Evolutionary conservation across 2,113 vertebrate genomes (phyloP), one percentile per base, ranked within the genome.

Genomic region (Platysternon megacephalum): DNA sequence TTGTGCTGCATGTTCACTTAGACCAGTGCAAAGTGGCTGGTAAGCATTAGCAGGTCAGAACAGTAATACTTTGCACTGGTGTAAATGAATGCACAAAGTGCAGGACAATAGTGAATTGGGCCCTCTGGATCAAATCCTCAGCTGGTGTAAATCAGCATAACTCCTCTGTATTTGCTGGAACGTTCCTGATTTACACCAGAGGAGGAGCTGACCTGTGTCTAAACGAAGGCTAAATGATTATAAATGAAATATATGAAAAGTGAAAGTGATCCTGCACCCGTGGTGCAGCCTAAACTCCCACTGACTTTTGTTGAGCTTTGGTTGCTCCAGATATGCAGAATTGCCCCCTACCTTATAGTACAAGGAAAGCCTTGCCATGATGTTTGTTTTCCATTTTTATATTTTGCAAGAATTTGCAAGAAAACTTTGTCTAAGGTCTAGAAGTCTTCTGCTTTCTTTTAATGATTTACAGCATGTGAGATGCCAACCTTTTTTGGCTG

Each of bases 401-500:
- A n/a, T 16, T 68, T 68, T 35, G 16, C 35, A 83, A 78, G 22
- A 0, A 2, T 81, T 2, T 1, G 4, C 58, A 52, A 87, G 90
- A 28, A 86, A 91, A 92, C n/a, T 5, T 83, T 92, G 58, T 93
- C 79, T 13, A 2, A 46, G 42, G 58, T 55, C 80, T 88, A 53
- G 56, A 91, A 65, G 19, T 13, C 32, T 93, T 96, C 55, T 87
- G 16, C 55, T 92, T 97, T 95, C 79, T 76, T 79, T 87, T 53
- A 90, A 9, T 46, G 26, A 42, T 52, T 94, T 8, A 39, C 81
- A 74, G 81, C 49, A 88, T 28, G 65, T 91, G 51, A 48, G 82
- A 87, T 61, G 84, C 61, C 81, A 86, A 52, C 65, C 51, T 11
- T 81, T 21, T 87, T 6, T 84, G 79, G 65, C 86, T 74, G 85